A percentile compares a stretch with the other conserved stretches of the same genome.
phyloP scores from a whole-genome alignment of 2,113 vertebrate genomes.

The Marmota monax region DNA sequence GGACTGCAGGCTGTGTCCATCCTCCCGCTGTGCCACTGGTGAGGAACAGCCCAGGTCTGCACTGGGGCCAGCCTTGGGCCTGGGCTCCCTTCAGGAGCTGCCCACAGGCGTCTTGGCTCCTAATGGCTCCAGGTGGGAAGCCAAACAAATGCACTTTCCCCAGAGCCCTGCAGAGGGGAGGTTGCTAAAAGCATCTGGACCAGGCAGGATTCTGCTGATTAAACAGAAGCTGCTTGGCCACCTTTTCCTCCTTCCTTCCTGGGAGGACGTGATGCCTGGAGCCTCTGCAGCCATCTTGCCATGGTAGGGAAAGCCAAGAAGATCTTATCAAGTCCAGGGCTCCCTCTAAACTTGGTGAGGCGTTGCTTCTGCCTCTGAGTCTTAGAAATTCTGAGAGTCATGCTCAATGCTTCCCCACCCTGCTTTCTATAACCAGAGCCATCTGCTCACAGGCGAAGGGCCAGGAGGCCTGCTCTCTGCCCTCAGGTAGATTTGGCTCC shows the following conservation, averaged over 20 bases:
- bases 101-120: too few species aligned
- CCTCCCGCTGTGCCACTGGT: too few species aligned
- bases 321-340: not conserved
- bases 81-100: too few species aligned
- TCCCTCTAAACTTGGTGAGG: not conserved
- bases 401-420: not conserved
- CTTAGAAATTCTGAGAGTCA: not conserved
- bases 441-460: not conserved
- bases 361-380: not conserved
- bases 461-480: not conserved
- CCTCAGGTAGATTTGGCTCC: not conserved
- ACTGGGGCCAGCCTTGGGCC: not conserved
- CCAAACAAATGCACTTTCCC: not conserved
- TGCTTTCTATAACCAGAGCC: not conserved
- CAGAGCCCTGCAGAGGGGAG: not conserved
- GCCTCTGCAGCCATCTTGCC: not conserved
- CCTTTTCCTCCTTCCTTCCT: not conserved
- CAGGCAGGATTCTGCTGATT: not conserved
- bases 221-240: not conserved
- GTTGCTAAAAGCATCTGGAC: not conserved
- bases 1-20: too few species aligned
- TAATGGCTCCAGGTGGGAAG: not conserved
- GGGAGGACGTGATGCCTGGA: not conserved
- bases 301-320: not conserved
- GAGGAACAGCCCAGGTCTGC: not conserved